Percentiles rank a stretch among this genome's conserved stretches.
phyloP scores from a whole-genome alignment of 2,113 vertebrate genomes.

The Asarcornis scutulata region DNA sequence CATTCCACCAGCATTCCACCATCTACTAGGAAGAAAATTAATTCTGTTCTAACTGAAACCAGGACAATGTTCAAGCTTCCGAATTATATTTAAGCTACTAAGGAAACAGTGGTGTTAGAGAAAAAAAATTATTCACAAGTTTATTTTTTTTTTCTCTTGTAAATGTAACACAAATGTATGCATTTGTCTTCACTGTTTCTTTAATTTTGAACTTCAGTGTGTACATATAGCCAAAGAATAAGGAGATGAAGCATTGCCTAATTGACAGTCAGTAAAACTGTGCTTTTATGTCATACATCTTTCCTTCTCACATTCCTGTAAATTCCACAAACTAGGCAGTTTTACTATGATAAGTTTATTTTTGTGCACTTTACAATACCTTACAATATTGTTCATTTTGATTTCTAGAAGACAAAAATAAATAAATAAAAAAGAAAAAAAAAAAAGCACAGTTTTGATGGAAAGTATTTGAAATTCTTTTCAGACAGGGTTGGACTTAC shows the following conservation, averaged over 20 bases:
- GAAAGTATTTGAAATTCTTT: background rate
- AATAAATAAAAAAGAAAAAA: background rate
- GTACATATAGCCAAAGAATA: background rate
- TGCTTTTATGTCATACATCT: background rate
- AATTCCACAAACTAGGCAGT: background rate
- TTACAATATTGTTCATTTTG: background rate
- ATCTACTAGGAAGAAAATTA: too few species aligned
- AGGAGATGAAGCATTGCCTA: background rate
- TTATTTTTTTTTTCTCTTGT: background rate
- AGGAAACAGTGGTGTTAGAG: background rate
- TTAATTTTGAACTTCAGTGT: background rate
- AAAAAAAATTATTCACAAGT: background rate
- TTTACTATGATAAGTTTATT: background rate
- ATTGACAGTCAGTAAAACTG: background rate
- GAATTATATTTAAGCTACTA: background rate
- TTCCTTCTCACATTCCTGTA: background rate
- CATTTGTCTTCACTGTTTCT: background rate
- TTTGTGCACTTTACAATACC: background rate
- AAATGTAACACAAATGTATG: background rate
- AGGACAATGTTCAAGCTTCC: background rate
- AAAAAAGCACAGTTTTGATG: background rate
- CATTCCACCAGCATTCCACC: too few species aligned
- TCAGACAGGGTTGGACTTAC: background rate
- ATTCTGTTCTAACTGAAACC: too few species aligned
- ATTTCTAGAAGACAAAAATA: background rate